phyloP scores from a whole-genome alignment of 1,140 invertebrate species.

The Hylyphantes graminicola region DNA sequence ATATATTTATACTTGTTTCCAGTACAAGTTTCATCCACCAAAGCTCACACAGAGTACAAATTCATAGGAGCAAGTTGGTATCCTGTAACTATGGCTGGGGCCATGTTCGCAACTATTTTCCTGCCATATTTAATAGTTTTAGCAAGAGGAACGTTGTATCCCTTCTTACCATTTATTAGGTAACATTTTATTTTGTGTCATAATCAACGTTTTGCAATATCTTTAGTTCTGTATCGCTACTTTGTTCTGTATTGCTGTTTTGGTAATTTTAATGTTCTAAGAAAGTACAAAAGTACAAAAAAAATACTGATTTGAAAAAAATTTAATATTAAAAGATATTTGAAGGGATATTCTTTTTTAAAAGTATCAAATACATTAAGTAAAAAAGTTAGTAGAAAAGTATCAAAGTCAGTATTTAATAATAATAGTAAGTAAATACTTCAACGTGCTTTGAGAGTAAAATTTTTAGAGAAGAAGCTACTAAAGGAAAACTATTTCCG shows the following conservation, averaged over 20 bases:
- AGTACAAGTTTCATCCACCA: constrained; percentile 24
- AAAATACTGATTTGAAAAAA: neutral
- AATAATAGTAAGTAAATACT: neutral
- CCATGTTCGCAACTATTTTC: constrained; percentile 25
- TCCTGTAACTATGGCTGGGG: constrained; percentile 6
- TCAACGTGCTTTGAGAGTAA: neutral
- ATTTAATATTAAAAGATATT: neutral
- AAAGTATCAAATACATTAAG: neutral
- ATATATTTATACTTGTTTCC: neutral
- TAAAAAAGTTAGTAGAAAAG: neutral
- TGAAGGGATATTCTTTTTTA: neutral
- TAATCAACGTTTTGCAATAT: neutral
- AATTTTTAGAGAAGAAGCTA: neutral
- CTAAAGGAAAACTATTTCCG: neutral
- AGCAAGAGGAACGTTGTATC: constrained; percentile 17
- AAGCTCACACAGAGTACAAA: constrained; percentile 35
- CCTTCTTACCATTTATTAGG: constrained; percentile 43
- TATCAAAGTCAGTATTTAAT: neutral
- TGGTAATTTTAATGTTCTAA: neutral
- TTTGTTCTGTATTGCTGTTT: neutral
- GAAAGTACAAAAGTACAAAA: neutral
- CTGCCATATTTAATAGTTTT: constrained; percentile 52
- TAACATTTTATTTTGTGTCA: neutral
- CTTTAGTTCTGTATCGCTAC: neutral
- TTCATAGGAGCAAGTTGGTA: constrained; percentile 39